Evolutionary conservation across 2,113 vertebrate species (phyloP).

Genomic region (Ornithorhynchus anatinus): DNA sequence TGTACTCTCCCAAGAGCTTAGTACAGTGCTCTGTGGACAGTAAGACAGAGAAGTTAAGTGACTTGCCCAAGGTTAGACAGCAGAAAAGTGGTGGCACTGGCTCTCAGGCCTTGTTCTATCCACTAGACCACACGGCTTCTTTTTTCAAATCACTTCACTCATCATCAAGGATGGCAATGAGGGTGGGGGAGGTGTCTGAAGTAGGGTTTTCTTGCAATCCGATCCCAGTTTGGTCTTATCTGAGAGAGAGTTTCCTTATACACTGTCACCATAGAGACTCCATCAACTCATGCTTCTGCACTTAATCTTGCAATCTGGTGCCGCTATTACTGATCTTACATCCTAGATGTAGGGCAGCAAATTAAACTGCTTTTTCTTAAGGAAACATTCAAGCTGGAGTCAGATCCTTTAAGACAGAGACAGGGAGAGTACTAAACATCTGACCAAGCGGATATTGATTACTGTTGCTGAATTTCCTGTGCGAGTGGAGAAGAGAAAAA

Average conservation of each 20-base stretch:
- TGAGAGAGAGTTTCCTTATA: background rate
- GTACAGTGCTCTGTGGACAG: too few relatives aligned
- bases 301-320: background rate
- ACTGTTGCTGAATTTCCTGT: too few relatives aligned
- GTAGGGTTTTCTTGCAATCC: background rate
- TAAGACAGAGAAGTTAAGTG: background rate
- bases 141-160: background rate
- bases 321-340: background rate
- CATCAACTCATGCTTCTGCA: background rate
- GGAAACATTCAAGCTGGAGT: background rate
- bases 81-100: background rate
- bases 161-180: background rate
- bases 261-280: background rate
- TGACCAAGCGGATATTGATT: background rate
- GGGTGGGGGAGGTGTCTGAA: conserved; percentile 7
- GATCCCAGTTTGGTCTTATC: conserved; percentile 4
- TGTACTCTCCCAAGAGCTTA: too few relatives aligned
- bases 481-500: too few relatives aligned
- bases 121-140: background rate
- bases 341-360: background rate
- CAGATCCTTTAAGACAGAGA: background rate
- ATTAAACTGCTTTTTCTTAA: conserved; percentile 2
- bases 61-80: background rate
- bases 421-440: background rate
- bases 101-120: too few relatives aligned